Conservation (phyloP, 92 coral and sea anemone species). For the Muricea muricata region DNA sequence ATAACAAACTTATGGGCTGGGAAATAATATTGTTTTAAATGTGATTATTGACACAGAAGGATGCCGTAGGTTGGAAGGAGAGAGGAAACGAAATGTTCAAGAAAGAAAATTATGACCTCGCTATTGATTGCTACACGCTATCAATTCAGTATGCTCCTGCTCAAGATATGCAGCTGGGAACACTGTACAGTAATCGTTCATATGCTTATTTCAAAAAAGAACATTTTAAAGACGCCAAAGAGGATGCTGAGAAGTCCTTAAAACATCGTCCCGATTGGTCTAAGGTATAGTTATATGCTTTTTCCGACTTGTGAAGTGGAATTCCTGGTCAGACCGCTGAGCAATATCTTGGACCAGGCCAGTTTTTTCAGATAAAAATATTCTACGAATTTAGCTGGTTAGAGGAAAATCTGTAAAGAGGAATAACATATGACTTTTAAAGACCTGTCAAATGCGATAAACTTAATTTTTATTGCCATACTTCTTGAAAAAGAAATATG, state of each 20-base stretch:
- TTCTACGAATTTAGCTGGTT: too few species aligned
- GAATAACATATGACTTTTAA: too few species aligned
- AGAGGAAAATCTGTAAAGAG: too few species aligned
- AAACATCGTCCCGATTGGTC: conserved; percentile 72
- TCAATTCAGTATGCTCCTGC: conserved; percentile 71
- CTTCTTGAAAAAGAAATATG: neutral
- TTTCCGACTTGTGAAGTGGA: neutral
- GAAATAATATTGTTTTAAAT: neutral
- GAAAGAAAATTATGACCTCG: conserved; percentile 56
- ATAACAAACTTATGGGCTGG: too few species aligned
- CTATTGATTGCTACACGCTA: conserved; percentile 74
- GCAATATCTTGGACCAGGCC: too few species aligned
- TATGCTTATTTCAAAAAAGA: conserved; percentile 66
- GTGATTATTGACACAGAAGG: conserved; percentile 53
- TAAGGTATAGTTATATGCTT: conserved; percentile 55
- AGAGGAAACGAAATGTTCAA: conserved; percentile 81
- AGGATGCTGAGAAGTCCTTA: conserved; percentile 75
- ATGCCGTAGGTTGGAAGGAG: conserved; percentile 85
- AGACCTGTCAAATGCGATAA: too few species aligned
- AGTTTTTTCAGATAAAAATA: neutral
- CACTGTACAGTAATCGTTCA: conserved; percentile 76
- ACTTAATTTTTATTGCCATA: neutral
- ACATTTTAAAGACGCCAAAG: conserved; percentile 59
- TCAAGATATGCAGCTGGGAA: conserved; percentile 58
- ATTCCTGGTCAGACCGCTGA: too few species aligned